Percentiles rank a stretch among this genome's conserved stretches.
Evolutionary conservation across 2,797 vertebrate species (phyloP).

Genomic region (Thalassophryne amazonica): DNA sequence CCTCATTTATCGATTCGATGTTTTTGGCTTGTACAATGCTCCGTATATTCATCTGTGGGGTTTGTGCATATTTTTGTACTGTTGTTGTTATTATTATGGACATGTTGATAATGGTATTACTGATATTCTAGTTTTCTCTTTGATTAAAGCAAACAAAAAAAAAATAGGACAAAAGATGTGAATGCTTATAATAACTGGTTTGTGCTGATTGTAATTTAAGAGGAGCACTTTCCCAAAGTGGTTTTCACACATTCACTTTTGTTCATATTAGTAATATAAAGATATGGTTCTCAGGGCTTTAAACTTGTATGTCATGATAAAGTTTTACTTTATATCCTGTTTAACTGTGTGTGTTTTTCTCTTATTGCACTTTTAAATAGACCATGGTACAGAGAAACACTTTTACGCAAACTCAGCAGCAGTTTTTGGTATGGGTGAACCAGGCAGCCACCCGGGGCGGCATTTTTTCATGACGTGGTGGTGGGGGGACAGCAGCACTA

Average conservation of each 20-base stretch:
- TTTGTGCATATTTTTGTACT: conserved; percentile 84
- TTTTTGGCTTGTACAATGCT: conserved; percentile 78
- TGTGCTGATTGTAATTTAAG: conserved; percentile 84
- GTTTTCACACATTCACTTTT: conserved; percentile 81
- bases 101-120: conserved; percentile 77
- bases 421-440: too few species aligned
- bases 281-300: conserved; percentile 84
- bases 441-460: too few species aligned
- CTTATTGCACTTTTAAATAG: neutral
- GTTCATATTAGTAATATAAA: conserved; percentile 83
- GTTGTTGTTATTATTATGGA: conserved; percentile 73
- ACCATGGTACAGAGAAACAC: too few species aligned
- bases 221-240: conserved; percentile 82
- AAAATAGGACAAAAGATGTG: conserved; percentile 69
- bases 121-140: conserved; percentile 78
- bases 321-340: conserved; percentile 82
- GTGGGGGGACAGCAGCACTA: too few species aligned
- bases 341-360: conserved; percentile 18
- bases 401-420: too few species aligned
- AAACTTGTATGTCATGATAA: conserved; percentile 84
- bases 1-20: conserved; percentile 79
- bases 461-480: too few species aligned
- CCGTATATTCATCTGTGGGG: conserved; percentile 78
- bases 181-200: conserved; percentile 81
- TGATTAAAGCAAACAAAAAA: conserved; percentile 72